phyloP scores from a whole-genome alignment of 1,140 invertebrate genomes.

The Trachymyrmex septentrionalis region DNA sequence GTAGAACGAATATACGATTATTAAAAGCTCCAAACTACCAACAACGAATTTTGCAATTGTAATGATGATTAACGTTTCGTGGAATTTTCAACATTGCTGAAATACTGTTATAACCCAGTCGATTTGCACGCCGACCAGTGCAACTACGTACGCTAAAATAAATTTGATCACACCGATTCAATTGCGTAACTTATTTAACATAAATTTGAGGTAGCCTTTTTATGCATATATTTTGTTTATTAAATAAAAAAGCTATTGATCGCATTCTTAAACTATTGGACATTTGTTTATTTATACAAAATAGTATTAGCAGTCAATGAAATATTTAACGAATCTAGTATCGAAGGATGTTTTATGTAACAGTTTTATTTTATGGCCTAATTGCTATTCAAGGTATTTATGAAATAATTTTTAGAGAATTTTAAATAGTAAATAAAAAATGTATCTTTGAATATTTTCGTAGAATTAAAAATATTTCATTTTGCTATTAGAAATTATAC shows the following conservation, averaged over 20 bases:
- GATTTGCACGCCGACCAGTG: background rate
- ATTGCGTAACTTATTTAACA: conserved; percentile 31
- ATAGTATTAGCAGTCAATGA: background rate
- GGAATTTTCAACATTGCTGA: conserved; percentile 41
- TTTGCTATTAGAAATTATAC: background rate
- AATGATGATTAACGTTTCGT: conserved; percentile 55
- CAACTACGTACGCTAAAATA: conserved; percentile 10
- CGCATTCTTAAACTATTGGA: background rate
- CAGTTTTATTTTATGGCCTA: background rate
- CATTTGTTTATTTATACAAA: background rate
- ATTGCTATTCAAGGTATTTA: background rate
- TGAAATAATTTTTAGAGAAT: too few relatives aligned
- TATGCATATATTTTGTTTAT: background rate
- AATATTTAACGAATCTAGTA: background rate
- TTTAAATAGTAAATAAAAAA: too few relatives aligned
- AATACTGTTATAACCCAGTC: conserved; percentile 24
- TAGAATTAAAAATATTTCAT: too few relatives aligned
- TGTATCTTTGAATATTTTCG: too few relatives aligned
- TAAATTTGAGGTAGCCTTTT: background rate
- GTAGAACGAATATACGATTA: conserved; percentile 4
- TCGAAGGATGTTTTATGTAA: background rate
- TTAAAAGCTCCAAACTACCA: conserved; percentile 53
- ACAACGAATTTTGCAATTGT: conserved; percentile 24
- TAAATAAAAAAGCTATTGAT: background rate
- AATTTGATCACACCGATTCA: conserved; percentile 8